Base-by-base conservation (phyloP, 2,797 vertebrate genomes). In the Hipposideros larvatus region DNA sequence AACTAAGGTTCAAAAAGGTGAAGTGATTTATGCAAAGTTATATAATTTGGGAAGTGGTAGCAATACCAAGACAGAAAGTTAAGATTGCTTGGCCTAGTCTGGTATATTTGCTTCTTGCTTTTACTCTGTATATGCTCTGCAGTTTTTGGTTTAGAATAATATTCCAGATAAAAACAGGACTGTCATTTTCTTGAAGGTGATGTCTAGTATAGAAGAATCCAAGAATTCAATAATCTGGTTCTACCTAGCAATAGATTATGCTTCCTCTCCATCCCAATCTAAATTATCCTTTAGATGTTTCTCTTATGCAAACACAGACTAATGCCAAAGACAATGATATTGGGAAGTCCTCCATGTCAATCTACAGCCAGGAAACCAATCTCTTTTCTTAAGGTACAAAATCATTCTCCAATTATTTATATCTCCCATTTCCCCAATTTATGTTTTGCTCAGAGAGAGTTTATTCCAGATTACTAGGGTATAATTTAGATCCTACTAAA, bases 21-120 rank as follows among this genome's bases (percentile, higher is more conserved):
- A 91, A 71, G 19, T 91, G n/a, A 77, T 43, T 93, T 65, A 21
- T 91, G 22, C 21, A 79, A 90, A 13, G 19, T 78, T 75, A 85
- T 55, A 59, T 14, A 79, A 48, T 79, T 88, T 87, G 18, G 2
- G 10, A 79, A 73, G 43, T 31, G 31, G 28, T 28, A 63, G 18
- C 31, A 5, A 31, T 63, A 71, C 53, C 48, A 89, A 93, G 9
- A 19, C 1, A 48, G 19, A 87, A 89, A 51, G 2, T 53, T 75
- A 84, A 70, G 28, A 61, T 73, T 59, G 34, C 26, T 86, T 78
- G 43, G 2, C 7, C 31, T 78, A 34, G 3, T 92, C 2, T 31
- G 0, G 0, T 73, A 37, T 55, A 61, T 74, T 65, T 57, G 71
- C 53, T 82, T 14, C 22, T 65, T 74, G 37, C 3, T 86, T 78